Percentiles rank a stretch among this genome's conserved stretches.
phyloP scores from a whole-genome alignment of 2,113 vertebrate genomes.

The Muntiacus reevesi region DNA sequence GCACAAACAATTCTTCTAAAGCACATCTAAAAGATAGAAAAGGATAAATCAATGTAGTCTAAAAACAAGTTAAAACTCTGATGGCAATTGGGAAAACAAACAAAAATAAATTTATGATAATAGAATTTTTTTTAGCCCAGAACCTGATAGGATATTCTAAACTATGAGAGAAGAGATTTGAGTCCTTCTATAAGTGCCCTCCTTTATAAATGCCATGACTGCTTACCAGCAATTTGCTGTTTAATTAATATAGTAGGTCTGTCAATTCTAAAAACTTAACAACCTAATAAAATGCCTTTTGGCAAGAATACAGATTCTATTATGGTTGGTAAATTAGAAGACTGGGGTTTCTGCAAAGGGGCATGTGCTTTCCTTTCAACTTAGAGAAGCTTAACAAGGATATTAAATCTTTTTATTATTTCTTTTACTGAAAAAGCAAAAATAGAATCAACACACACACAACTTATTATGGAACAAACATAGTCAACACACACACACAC shows the following conservation, averaged over 20 bases:
- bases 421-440: slow-evolving; percentile 11
- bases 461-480: background rate
- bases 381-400: slow-evolving; percentile 18
- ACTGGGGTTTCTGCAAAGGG: slow-evolving; percentile 1
- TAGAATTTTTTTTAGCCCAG: background rate
- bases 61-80: background rate
- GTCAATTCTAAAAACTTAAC: slow-evolving; percentile 64
- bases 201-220: background rate
- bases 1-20: background rate
- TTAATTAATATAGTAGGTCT: slow-evolving; percentile 7
- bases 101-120: background rate
- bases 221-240: slow-evolving; percentile 21
- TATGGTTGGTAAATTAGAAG: slow-evolving; percentile 47
- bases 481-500: background rate
- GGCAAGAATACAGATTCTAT: slow-evolving; percentile 28
- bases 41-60: background rate
- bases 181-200: background rate
- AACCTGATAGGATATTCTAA: background rate
- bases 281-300: slow-evolving; percentile 53
- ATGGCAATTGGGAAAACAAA: background rate
- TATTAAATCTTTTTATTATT: slow-evolving; percentile 32
- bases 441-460: background rate
- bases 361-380: background rate
- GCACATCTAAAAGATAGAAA: background rate
- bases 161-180: slow-evolving; percentile 3